Evolutionary conservation across 2,797 vertebrate genomes (phyloP), one percentile per base, ranked within the genome.

Genomic region (Clarias pachynema): DNA sequence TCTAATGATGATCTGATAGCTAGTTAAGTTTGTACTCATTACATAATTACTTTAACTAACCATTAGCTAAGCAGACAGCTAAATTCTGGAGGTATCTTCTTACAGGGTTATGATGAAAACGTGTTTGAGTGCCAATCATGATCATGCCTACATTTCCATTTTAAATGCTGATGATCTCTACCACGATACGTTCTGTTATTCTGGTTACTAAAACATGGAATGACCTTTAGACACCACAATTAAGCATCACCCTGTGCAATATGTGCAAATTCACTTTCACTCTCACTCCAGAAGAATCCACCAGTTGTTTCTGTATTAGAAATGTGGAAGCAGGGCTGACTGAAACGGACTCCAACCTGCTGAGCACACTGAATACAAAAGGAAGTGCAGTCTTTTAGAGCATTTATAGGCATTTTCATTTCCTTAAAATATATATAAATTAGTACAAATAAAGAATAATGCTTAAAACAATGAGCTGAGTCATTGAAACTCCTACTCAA

Each of bases 361-460:
- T 75, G 53, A 77, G 6, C 26, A 12, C 9, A 2, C 8, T 24
- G 5, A 78, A 34, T 29, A 2, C 49, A 59, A 9, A 29, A 22
- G 74, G 56, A 78, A 78, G 56, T 40, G 57, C 57, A 60, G 57
- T 16, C 1, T 12, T 60, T 31, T 37, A 22, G 53, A 57, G 8
- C 31, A 62, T 60, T 78, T 4, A 0, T 40, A 15, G 2, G 20
- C 57, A 79, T 26, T 63, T 79, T 79, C 77, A 79, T 18, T 79
- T 79, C 59, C 77, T 26, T 79, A 79, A 79, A 79, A 14, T 7
- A 60, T 37, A 26, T 56, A 22, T 14, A 77, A 34, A 77, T 34
- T 34, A 16, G 20, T 37, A 0, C 44, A 56, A 20, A 1, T 10
- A 57, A 10, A 29, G 56, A 14, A 53, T 53, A 53, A 53, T 53